phyloP scores from a whole-genome alignment of 1,140 invertebrate genomes.

The Colletes latitarsis region DNA sequence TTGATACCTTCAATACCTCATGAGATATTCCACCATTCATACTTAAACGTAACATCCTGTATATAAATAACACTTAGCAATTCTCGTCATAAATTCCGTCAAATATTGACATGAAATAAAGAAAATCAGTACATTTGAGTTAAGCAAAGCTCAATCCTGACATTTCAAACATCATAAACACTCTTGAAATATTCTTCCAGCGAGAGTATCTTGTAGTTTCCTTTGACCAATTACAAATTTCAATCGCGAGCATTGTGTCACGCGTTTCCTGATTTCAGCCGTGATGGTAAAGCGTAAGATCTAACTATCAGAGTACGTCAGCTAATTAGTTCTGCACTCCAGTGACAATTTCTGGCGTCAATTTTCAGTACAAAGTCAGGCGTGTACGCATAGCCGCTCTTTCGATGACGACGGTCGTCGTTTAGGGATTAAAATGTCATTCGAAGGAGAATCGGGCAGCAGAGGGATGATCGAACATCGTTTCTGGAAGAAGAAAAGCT shows the following conservation, averaged over 20 bases:
- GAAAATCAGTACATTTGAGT: no score
- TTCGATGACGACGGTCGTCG: neutral
- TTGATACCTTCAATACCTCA: no score
- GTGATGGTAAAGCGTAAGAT: neutral
- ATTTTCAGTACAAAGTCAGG: neutral
- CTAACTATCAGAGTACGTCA: neutral
- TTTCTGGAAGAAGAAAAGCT: constrained; percentile 55
- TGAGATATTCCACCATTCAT: no score
- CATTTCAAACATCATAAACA: no score
- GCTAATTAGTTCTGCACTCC: constrained; percentile 23
- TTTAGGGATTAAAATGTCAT: constrained; percentile 50
- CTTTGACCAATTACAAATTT: no score
- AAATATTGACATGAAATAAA: no score
- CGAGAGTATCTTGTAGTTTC: no score
- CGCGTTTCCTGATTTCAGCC: neutral
- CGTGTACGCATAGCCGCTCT: neutral
- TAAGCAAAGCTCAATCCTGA: no score
- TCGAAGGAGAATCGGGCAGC: constrained; percentile 22
- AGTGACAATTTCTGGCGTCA: constrained; percentile 9
- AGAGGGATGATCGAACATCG: constrained; percentile 26
- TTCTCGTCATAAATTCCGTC: no score
- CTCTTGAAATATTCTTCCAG: no score
- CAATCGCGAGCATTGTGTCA: neutral
- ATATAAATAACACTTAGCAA: no score
- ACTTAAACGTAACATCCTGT: no score